Evolutionary conservation across 2,113 vertebrate species (phyloP), one percentile per base, ranked within the genome.

Genomic region (Junco hyemalis): DNA sequence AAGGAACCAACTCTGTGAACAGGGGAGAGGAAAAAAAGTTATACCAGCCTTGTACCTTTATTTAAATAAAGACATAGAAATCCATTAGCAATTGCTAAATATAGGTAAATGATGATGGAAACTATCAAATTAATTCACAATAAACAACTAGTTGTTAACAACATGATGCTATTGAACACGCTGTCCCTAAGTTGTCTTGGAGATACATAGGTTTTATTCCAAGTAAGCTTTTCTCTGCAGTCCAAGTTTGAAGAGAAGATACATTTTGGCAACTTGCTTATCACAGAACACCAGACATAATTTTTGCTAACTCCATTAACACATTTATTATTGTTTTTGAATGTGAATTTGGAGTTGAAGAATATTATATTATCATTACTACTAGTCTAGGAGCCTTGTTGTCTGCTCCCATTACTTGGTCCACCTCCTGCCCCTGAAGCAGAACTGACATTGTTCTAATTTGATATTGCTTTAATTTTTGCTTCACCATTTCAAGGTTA

Each of bases 1-100:
- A 98, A 63, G 98, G 98, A 65, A 99, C 98, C 95, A 98, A 65
- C 68, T 98, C 98, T 99, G 95, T 60, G 80, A 94, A 85, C 28
- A 81, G 65, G 71, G 7, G 50, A 89, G n/a, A 86, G 11, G 28
- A 45, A 47, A 47, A 45, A 35, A n/a, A 31, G 21, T 94, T 83
- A 36, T 6, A 72, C 10, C 16, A 92, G 53, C 6, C 42, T 54
- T 47, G 28, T 3, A 65, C 31, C n/a, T 69, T 87, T 65, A 85
- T n/a, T 83, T 81, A 47, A 84, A 76, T 35, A 53, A 77, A 87
- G 15, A 51, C 6, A 31, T 2, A 91, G 14, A 92, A 93, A 90
- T 47, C 22, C 14, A 71, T 40, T 50, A 70, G 38, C n/a, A 24
- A 66, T 28, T 77, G 63, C 54, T 80, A 91, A 80, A 50, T 33